A percentile compares a stretch with the other conserved stretches of the same genome.
Conservation (phyloP, 2,113 vertebrate genomes). For the Melanerpes formicivorus region DNA sequence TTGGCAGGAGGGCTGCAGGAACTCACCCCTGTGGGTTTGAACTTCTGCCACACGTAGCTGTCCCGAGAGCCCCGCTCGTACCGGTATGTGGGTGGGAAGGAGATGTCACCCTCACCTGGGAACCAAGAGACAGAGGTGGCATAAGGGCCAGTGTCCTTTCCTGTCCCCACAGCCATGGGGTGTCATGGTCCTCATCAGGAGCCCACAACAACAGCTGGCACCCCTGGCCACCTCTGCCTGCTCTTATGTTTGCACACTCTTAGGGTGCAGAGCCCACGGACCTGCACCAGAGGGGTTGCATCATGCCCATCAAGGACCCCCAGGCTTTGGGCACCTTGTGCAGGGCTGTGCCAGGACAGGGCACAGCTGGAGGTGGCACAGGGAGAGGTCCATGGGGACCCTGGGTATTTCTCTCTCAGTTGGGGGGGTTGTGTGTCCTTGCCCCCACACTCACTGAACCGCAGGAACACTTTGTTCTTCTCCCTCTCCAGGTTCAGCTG, state of each 20-base stretch:
- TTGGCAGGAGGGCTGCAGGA: fast-evolving
- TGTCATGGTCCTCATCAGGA: fast-evolving
- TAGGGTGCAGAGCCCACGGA: not conserved
- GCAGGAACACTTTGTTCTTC: constrained; percentile 87
- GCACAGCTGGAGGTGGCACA: not conserved
- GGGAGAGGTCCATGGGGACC: not conserved
- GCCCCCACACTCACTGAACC: constrained; percentile 81
- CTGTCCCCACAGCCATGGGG: not conserved
- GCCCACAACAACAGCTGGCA: fast-evolving
- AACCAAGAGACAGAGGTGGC: not conserved
- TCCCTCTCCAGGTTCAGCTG: constrained; percentile 86
- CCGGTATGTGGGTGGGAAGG: constrained; percentile 89
- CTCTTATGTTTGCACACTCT: not conserved
- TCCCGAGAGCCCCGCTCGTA: constrained; percentile 87
- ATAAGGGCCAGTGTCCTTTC: fast-evolving
- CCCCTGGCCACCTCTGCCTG: no score
- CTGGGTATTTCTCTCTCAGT: fast-evolving
- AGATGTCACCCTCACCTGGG: constrained; percentile 86
- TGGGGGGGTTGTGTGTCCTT: fast-evolving
- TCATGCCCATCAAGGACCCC: fast-evolving
- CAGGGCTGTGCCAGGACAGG: not conserved
- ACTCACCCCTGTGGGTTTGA: constrained; percentile 88
- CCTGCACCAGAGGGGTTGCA: fast-evolving
- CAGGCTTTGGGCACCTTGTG: fast-evolving
- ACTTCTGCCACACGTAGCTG: constrained; percentile 88